A percentile compares a stretch with the other conserved stretches of the same genome.
Evolutionary conservation across 2,888 invertebrate genomes (phyloP).

Genomic region (Tridacna crocea): DNA sequence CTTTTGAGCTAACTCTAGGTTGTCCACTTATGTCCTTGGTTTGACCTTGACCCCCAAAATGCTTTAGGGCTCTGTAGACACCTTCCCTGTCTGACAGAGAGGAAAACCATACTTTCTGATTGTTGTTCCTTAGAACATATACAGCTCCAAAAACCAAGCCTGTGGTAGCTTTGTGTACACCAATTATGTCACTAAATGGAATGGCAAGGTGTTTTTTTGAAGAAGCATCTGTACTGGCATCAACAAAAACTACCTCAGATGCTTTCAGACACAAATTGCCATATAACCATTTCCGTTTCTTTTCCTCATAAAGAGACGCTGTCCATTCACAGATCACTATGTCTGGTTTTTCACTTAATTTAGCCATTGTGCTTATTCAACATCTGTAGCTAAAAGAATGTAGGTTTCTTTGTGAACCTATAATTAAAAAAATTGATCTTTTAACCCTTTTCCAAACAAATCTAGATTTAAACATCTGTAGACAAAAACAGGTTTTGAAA

Average conservation of each 20-base stretch:
- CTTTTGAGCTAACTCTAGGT: not conserved
- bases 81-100: slow-evolving; percentile 70
- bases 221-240: not conserved
- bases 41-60: too few relatives aligned
- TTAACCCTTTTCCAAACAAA: too few relatives aligned
- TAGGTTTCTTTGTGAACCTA: too few relatives aligned
- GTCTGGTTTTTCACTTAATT: slow-evolving; percentile 28
- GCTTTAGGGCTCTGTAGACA: slow-evolving; percentile 64
- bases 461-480: too few relatives aligned
- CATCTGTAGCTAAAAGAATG: too few relatives aligned
- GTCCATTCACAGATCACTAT: slow-evolving; percentile 63
- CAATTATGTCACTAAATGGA: slow-evolving; percentile 62
- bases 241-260: slow-evolving; percentile 56
- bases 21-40: slow-evolving; percentile 9
- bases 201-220: slow-evolving; percentile 34
- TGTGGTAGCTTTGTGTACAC: slow-evolving; percentile 71
- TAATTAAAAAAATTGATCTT: too few relatives aligned
- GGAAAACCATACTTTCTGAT: slow-evolving; percentile 73
- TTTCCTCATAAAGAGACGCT: slow-evolving; percentile 64
- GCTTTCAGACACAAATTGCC: slow-evolving; percentile 63
- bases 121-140: slow-evolving; percentile 58
- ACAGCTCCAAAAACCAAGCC: slow-evolving; percentile 73
- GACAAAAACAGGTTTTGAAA: too few relatives aligned
- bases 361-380: not conserved
- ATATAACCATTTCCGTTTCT: slow-evolving; percentile 66